Conservation (phyloP, 2,113 vertebrate genomes). For the Octodon degus region DNA sequence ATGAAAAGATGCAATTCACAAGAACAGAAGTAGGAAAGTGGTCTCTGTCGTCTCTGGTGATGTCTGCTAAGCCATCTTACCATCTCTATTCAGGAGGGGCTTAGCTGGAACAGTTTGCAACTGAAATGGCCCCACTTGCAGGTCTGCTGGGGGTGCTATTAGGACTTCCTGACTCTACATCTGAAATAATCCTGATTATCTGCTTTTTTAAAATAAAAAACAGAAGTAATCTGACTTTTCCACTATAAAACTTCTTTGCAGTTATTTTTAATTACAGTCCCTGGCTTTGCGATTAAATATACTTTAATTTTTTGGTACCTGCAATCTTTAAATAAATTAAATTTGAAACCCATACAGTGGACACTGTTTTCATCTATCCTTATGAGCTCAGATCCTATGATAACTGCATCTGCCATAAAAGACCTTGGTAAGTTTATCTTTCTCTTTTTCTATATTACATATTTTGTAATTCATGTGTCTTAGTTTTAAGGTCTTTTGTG, state of each 20-base stretch:
- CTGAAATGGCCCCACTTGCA: too few relatives aligned
- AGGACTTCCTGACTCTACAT: neutral
- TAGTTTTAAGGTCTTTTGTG: constrained; percentile 36
- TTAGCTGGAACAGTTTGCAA: neutral
- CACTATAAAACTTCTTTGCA: constrained; percentile 64
- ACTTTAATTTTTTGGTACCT: constrained; percentile 75
- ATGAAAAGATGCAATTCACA: neutral
- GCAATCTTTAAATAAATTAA: constrained; percentile 66
- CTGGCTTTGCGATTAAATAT: constrained; percentile 73
- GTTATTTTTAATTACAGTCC: constrained; percentile 75
- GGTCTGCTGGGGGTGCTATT: neutral
- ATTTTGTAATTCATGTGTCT: neutral
- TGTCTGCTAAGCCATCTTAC: neutral
- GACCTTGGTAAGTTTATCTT: constrained; percentile 73
- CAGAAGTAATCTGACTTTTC: constrained; percentile 45
- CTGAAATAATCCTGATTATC: neutral
- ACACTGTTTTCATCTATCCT: constrained; percentile 73
- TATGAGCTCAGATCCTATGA: constrained; percentile 75
- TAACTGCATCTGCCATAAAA: constrained; percentile 70
- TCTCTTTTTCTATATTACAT: neutral
- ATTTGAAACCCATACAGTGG: neutral
- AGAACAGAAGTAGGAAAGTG: neutral
- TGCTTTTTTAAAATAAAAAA: constrained; percentile 52
- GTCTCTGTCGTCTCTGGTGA: neutral
- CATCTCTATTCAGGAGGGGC: neutral